These are phyloP conservation scores for Drosophila meridionalis DNA, from an alignment of 2,888 invertebrate species.

Conservation along the genomic window DNA sequence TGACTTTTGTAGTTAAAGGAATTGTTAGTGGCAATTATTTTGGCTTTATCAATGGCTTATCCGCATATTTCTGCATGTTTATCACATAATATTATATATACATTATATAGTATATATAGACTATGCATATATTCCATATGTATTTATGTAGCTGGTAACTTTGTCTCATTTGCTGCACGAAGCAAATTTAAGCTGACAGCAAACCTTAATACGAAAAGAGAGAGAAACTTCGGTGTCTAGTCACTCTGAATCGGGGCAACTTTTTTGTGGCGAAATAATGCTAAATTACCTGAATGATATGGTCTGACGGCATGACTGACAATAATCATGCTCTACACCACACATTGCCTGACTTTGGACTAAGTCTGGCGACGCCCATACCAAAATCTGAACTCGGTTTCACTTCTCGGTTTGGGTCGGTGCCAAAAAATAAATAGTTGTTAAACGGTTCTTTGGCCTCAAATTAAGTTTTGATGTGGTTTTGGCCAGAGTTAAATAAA, in stretches of 20 bases:
- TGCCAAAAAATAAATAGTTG: constrained; percentile 29
- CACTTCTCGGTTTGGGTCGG: constrained; percentile 24
- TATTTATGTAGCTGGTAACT: constrained; percentile 37
- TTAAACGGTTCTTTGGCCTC: constrained; percentile 32
- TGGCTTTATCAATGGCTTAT: constrained; percentile 42
- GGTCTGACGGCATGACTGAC: constrained; percentile 48
- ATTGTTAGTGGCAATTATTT: constrained; percentile 41
- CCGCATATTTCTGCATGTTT: constrained; percentile 14
- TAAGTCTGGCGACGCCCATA: neutral
- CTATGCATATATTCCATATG: constrained; percentile 15
- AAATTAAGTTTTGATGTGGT: constrained; percentile 28
- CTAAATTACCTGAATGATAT: constrained; percentile 55
- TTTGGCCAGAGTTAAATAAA: constrained; percentile 45
- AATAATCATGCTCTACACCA: constrained; percentile 33
- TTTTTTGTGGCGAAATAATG: constrained; percentile 59
- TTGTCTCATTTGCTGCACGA: constrained; percentile 59
- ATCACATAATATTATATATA: too few relatives aligned
- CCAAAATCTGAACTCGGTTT: constrained; percentile 23
- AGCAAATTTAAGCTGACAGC: constrained; percentile 47
- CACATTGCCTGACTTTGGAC: constrained; percentile 32
- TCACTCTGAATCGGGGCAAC: constrained; percentile 30
- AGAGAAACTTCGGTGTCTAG: neutral
- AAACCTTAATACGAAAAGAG: neutral
- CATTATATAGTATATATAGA: neutral
- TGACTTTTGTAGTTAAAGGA: constrained; percentile 9